These are phyloP conservation scores for Polypterus bichir DNA, from an alignment of 2,113 vertebrate genomes.

Conservation along the genomic window DNA sequence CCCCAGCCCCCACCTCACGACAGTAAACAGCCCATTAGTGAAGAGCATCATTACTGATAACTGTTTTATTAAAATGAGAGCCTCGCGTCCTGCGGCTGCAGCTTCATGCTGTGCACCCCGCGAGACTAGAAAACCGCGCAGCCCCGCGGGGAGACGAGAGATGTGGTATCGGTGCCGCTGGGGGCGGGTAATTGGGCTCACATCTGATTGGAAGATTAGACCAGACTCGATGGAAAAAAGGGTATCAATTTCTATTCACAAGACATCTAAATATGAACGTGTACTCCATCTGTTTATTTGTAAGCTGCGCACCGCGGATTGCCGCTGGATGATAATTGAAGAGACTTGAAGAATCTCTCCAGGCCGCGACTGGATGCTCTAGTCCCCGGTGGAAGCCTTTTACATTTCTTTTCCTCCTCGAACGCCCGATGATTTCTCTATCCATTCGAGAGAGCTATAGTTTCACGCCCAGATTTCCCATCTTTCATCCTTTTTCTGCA, in stretches of 20 bases:
- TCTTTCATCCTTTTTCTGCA: too few species aligned
- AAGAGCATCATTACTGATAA: slow-evolving; percentile 14
- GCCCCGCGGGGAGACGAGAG: slow-evolving; percentile 54
- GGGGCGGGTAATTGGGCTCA: slow-evolving; percentile 43
- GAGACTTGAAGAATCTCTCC: slow-evolving; percentile 2
- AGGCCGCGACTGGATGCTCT: not conserved
- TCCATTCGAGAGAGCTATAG: too few species aligned
- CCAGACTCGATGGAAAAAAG: slow-evolving; percentile 33
- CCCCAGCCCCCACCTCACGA: not conserved
- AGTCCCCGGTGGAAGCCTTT: not conserved
- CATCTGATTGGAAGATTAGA: slow-evolving; percentile 62
- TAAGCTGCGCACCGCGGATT: not conserved
- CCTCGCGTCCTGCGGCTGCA: slow-evolving; percentile 28
- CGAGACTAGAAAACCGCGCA: slow-evolving; percentile 11
- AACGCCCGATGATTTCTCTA: too few species aligned
- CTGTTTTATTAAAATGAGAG: slow-evolving; percentile 62
- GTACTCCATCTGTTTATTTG: not conserved
- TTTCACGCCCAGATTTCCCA: too few species aligned
- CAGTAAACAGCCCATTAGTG: slow-evolving; percentile 61
- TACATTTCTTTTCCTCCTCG: not conserved
- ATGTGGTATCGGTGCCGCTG: not conserved
- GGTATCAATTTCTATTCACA: slow-evolving; percentile 14
- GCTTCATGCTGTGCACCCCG: not conserved
- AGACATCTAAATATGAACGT: not conserved
- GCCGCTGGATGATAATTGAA: not conserved